Evolutionary conservation across 2,888 invertebrate genomes (phyloP).

Genomic region (Trissonchulus latispiculum): DNA sequence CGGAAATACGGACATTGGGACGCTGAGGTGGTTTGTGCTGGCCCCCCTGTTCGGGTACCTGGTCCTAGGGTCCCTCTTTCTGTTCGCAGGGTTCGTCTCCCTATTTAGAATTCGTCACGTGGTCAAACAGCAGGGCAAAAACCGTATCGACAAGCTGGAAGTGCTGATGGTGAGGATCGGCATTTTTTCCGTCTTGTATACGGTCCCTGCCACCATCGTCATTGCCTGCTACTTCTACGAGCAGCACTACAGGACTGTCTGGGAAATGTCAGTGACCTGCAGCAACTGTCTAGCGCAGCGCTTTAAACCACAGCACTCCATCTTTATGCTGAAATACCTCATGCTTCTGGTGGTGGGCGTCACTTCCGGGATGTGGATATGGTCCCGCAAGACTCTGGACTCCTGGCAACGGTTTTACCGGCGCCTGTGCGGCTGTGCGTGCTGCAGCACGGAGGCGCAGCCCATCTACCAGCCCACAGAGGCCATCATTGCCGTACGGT

Average conservation of each 20-base stretch:
- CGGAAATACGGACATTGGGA: slow-evolving; percentile 76
- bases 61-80: slow-evolving; percentile 76
- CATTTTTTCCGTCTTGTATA: slow-evolving; percentile 69
- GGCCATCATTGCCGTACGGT: slow-evolving; percentile 24
- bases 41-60: slow-evolving; percentile 76
- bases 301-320: slow-evolving; percentile 28
- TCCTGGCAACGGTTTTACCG: slow-evolving; percentile 58
- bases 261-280: slow-evolving; percentile 47
- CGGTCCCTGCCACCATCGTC: slow-evolving; percentile 49
- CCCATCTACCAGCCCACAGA: slow-evolving; percentile 23
- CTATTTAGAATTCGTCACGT: slow-evolving; percentile 81
- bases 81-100: slow-evolving; percentile 81
- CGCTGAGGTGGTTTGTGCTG: slow-evolving; percentile 71
- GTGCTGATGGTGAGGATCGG: slow-evolving; percentile 92
- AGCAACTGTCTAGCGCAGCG: neutral
- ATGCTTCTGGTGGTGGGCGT: slow-evolving; percentile 89
- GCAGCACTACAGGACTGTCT: slow-evolving; percentile 65
- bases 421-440: slow-evolving; percentile 17
- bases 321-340: slow-evolving; percentile 57
- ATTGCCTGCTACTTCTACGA: slow-evolving; percentile 62
- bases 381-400: slow-evolving; percentile 85
- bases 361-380: slow-evolving; percentile 91
- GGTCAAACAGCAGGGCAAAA: slow-evolving; percentile 66
- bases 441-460: slow-evolving; percentile 2
- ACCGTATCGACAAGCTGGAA: slow-evolving; percentile 67